A percentile compares a stretch with the other conserved stretches of the same genome.
Evolutionary conservation across 2,888 invertebrate species (phyloP).

Genomic region (Mylabris sibirica): DNA sequence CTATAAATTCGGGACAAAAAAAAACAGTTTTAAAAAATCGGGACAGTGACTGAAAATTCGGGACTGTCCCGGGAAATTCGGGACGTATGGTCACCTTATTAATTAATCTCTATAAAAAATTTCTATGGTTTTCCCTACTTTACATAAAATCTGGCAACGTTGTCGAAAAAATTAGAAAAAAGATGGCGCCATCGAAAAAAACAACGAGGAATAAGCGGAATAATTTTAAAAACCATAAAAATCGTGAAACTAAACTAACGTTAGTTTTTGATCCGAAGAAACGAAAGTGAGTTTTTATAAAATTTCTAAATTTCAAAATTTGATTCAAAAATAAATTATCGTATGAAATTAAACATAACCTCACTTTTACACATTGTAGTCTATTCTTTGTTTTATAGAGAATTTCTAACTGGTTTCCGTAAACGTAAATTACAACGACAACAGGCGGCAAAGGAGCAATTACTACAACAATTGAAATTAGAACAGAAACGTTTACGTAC

Average conservation of each 20-base stretch:
- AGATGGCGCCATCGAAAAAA: background rate
- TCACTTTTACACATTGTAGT: slow-evolving; percentile 25
- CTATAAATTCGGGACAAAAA: too few relatives aligned
- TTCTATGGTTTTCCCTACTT: too few relatives aligned
- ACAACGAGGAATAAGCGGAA: background rate
- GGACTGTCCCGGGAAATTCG: too few relatives aligned
- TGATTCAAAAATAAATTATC: background rate
- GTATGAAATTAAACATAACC: slow-evolving; percentile 20
- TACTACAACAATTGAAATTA: slow-evolving; percentile 75
- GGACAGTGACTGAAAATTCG: too few relatives aligned
- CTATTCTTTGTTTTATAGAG: slow-evolving; percentile 70
- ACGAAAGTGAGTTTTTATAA: slow-evolving; percentile 62
- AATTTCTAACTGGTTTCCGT: slow-evolving; percentile 81
- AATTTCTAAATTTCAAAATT: slow-evolving; percentile 1
- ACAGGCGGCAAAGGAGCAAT: slow-evolving; percentile 76
- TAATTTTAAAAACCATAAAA: slow-evolving; percentile 50
- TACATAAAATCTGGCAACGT: too few relatives aligned
- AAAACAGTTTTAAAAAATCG: too few relatives aligned
- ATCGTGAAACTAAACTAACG: slow-evolving; percentile 62
- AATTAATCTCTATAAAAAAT: too few relatives aligned
- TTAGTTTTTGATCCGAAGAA: slow-evolving; percentile 70
- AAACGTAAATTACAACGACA: slow-evolving; percentile 81
- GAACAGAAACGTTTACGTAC: slow-evolving; percentile 70
- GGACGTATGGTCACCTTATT: too few relatives aligned
- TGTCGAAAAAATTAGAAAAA: background rate